Evolutionary conservation across 1,140 invertebrate genomes (phyloP).

Genomic region (Caenorhabditis briggsae): DNA sequence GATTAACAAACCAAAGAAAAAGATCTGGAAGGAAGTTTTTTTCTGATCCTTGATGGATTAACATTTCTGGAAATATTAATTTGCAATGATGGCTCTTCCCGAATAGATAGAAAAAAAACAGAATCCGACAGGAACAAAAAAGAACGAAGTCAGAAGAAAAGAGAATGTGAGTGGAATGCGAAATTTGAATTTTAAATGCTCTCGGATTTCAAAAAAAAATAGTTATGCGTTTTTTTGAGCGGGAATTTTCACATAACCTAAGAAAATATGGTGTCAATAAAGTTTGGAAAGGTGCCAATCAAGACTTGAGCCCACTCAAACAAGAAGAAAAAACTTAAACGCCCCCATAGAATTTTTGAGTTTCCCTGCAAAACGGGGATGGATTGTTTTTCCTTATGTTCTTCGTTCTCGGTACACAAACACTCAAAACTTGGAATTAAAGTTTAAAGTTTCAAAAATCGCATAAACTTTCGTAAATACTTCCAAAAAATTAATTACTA

Average conservation of each 20-base stretch:
- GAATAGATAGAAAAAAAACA: too few species aligned
- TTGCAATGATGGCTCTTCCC: too few species aligned
- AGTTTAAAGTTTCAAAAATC: slow-evolving; percentile 9
- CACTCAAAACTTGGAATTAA: not conserved
- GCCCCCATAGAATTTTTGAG: not conserved
- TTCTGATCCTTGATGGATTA: not conserved
- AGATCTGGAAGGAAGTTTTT: not conserved
- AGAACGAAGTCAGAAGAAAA: too few species aligned
- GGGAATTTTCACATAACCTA: too few species aligned
- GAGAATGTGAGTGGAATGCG: too few species aligned
- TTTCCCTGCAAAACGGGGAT: too few species aligned
- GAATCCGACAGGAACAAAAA: too few species aligned
- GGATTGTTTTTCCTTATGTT: not conserved
- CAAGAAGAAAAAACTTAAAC: not conserved
- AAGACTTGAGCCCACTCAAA: not conserved
- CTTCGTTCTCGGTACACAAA: not conserved
- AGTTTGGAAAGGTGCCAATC: slow-evolving; percentile 6
- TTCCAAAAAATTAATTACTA: not conserved
- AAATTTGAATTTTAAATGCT: too few species aligned
- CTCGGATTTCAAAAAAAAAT: not conserved
- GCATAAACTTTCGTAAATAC: not conserved
- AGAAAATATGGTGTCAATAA: not conserved
- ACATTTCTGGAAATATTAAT: too few species aligned
- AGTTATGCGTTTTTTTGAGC: not conserved
- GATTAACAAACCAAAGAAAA: not conserved